Conservation (phyloP, 2,113 vertebrate genomes). For the Riparia riparia region DNA sequence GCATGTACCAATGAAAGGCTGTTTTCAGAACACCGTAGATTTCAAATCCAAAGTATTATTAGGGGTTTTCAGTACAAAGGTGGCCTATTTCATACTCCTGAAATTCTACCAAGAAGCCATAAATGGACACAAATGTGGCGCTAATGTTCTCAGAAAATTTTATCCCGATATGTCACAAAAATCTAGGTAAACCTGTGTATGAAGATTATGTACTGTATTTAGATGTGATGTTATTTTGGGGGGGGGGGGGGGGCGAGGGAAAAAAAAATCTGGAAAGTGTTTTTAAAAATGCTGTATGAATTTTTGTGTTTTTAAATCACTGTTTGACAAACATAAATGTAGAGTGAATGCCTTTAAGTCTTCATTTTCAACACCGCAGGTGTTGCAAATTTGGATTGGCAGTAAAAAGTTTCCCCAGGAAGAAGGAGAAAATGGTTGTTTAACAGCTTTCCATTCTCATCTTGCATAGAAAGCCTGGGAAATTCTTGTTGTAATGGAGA, state of each 20-base stretch:
- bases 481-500: slow-evolving; percentile 38
- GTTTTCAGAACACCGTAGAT: not conserved
- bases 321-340: slow-evolving; percentile 7
- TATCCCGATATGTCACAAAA: not conserved
- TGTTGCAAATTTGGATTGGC: slow-evolving; percentile 24
- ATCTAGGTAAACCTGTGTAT: not conserved
- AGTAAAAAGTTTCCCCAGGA: slow-evolving; percentile 28
- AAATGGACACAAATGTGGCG: not conserved
- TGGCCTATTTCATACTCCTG: not conserved
- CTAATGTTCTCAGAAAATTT: not conserved
- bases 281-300: not conserved
- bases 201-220: not conserved
- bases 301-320: slow-evolving; percentile 4
- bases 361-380: not conserved
- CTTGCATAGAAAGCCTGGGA: slow-evolving; percentile 37
- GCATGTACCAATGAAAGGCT: not conserved
- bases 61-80: not conserved
- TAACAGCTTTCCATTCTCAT: slow-evolving; percentile 34
- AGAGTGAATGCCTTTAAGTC: not conserved
- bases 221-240: not conserved
- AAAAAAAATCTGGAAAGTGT: not conserved
- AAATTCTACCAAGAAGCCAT: not conserved
- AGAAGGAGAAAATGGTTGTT: not conserved
- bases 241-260: too few species aligned
- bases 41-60: not conserved